Conservation (phyloP, 2,888 invertebrate species). For the Orchestes rusci region DNA sequence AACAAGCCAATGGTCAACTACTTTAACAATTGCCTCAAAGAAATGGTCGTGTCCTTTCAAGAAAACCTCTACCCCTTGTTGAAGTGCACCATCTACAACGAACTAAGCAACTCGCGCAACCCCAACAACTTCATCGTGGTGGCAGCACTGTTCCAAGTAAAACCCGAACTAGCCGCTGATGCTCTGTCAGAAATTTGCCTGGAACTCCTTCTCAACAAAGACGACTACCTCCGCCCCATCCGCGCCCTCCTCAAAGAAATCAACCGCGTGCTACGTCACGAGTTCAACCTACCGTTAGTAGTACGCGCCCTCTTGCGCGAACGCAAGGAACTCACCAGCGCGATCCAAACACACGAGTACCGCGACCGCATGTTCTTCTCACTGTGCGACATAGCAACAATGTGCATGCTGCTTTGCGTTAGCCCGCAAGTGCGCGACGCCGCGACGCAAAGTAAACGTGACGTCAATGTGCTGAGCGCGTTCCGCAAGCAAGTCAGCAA, state of each 20-base stretch:
- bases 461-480: slow-evolving; percentile 47
- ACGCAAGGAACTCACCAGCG: slow-evolving; percentile 53
- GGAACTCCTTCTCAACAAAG: slow-evolving; percentile 78
- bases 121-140: slow-evolving; percentile 93
- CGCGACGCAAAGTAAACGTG: slow-evolving; percentile 45
- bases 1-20: slow-evolving; percentile 87
- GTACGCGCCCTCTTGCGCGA: slow-evolving; percentile 68
- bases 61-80: slow-evolving; percentile 79
- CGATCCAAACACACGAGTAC: slow-evolving; percentile 58
- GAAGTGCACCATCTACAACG: slow-evolving; percentile 91
- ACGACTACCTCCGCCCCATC: slow-evolving; percentile 84
- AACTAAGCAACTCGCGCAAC: slow-evolving; percentile 84
- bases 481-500: slow-evolving; percentile 42
- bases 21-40: slow-evolving; percentile 81
- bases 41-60: slow-evolving; percentile 78
- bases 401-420: slow-evolving; percentile 74
- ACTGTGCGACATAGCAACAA: slow-evolving; percentile 76
- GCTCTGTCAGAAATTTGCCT: slow-evolving; percentile 77
- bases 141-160: slow-evolving; percentile 78
- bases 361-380: slow-evolving; percentile 79
- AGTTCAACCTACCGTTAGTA: slow-evolving; percentile 71
- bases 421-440: slow-evolving; percentile 68
- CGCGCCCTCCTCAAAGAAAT: slow-evolving; percentile 83
- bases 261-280: slow-evolving; percentile 74
- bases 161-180: slow-evolving; percentile 73